A percentile compares a stretch with the other conserved stretches of the same genome.
phyloP scores from a whole-genome alignment of 2,888 invertebrate genomes.

The Nycteola revayana region DNA sequence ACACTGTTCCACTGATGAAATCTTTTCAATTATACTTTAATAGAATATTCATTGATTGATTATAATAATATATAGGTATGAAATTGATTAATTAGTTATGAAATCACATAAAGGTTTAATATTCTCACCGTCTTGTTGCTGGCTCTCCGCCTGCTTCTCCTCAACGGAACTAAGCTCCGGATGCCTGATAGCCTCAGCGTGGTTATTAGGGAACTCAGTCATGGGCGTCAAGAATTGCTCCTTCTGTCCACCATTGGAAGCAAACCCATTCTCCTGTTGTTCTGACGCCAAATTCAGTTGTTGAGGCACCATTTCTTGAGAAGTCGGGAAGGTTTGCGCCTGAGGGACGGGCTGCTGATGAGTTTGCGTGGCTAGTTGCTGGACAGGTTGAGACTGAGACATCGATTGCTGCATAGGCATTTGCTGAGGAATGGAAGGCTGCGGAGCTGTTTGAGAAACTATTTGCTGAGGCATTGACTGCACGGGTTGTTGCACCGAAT shows the following conservation, averaged over 20 bases:
- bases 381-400: slow-evolving; percentile 28
- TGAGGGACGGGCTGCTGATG: slow-evolving; percentile 18
- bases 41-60: no score
- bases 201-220: slow-evolving; percentile 65
- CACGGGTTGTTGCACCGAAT: slow-evolving; percentile 23
- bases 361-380: slow-evolving; percentile 28
- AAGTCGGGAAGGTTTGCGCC: slow-evolving; percentile 8
- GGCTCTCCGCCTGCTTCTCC: slow-evolving; percentile 60
- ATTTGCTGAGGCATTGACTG: slow-evolving; percentile 28
- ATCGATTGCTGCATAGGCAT: slow-evolving; percentile 5
- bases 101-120: no score
- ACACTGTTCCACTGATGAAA: no score
- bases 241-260: slow-evolving; percentile 52
- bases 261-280: slow-evolving; percentile 49
- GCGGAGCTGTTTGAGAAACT: slow-evolving; percentile 18
- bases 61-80: no score
- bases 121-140: slow-evolving; percentile 59
- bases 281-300: slow-evolving; percentile 55
- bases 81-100: no score
- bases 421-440: slow-evolving; percentile 23
- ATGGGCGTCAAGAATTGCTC: slow-evolving; percentile 75
- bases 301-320: slow-evolving; percentile 51
- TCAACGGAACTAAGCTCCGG: slow-evolving; percentile 70
- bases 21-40: no score
- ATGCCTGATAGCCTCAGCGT: slow-evolving; percentile 52